phyloP scores from a whole-genome alignment of 37 sponge, comb jelly and placozoan genomes.

The Bolinopsis microptera region DNA sequence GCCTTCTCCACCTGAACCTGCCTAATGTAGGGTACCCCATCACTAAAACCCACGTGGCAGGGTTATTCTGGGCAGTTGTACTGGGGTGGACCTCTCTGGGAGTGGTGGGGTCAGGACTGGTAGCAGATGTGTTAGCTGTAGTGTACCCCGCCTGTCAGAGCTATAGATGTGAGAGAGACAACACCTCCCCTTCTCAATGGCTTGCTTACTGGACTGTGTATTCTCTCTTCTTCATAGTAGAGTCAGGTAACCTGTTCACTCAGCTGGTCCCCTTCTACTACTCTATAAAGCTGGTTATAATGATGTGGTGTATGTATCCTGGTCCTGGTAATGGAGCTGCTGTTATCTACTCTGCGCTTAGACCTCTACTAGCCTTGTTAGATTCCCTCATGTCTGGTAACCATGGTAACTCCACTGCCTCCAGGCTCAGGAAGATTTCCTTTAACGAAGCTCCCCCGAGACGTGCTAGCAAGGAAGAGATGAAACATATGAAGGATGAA shows the following conservation, averaged over 20 bases:
- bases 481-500: no score
- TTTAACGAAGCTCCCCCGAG: background rate
- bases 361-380: background rate
- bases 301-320: slow-evolving; percentile 35
- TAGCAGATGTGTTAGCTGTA: background rate
- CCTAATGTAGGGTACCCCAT: background rate
- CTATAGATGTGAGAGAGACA: background rate
- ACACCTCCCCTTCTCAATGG: background rate
- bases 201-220: slow-evolving; percentile 6
- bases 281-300: background rate
- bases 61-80: background rate
- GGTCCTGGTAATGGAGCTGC: background rate
- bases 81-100: background rate
- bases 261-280: background rate
- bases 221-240: slow-evolving; percentile 10
- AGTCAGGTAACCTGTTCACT: background rate
- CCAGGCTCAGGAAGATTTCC: background rate
- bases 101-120: background rate
- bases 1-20: background rate
- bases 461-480: background rate
- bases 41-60: background rate
- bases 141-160: slow-evolving; percentile 24
- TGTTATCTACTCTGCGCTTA: background rate
- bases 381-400: background rate
- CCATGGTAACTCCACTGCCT: background rate